Percentiles rank a stretch among this genome's conserved stretches.
phyloP scores from a whole-genome alignment of 2,888 invertebrate genomes.

The Hoplodrina ambigua region DNA sequence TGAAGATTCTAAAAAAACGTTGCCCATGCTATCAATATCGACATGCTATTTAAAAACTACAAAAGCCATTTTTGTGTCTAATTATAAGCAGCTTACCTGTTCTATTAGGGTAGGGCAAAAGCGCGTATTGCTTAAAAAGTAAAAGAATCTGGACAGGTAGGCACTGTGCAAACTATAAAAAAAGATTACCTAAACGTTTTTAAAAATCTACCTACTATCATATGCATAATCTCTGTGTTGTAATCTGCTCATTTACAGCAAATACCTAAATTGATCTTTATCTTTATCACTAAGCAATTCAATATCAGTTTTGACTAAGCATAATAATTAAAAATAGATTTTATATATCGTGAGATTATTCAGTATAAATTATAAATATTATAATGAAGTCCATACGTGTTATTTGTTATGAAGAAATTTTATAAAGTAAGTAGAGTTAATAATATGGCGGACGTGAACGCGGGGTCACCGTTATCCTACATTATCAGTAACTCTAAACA shows the following conservation, averaged over 20 bases:
- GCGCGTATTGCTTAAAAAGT: neutral
- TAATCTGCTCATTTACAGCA: no score
- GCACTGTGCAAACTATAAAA: neutral
- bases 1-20: neutral
- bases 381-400: conserved; percentile 3
- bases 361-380: neutral
- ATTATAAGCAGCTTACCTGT: neutral
- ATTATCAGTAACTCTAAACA: conserved; percentile 35
- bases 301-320: no score
- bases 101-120: no score
- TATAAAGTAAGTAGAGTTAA: conserved; percentile 10
- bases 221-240: neutral
- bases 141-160: neutral
- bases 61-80: neutral
- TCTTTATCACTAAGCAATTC: no score
- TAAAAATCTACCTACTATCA: neutral
- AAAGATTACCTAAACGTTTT: neutral
- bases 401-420: conserved; percentile 24
- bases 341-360: neutral
- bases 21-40: neutral
- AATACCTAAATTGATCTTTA: no score
- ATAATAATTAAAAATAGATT: no score
- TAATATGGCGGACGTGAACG: conserved; percentile 21
- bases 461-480: conserved; percentile 49
- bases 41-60: neutral